A percentile compares a stretch with the other conserved stretches of the same genome.
Conservation (phyloP, 1,140 invertebrate genomes). For the Leptinotarsa undecemlineata region DNA sequence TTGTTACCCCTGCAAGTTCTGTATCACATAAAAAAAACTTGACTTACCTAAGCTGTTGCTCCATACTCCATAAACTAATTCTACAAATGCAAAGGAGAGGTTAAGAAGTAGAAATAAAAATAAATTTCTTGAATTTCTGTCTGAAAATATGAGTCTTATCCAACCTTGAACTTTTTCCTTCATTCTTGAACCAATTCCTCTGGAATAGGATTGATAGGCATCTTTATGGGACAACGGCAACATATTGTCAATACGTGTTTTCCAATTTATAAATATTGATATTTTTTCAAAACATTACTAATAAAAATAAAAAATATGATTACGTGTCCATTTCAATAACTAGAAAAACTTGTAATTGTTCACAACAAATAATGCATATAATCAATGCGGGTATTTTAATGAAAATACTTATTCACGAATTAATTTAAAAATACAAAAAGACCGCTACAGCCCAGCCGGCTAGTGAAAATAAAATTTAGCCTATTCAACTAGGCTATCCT, state of each 20-base stretch:
- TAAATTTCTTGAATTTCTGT: slow-evolving; percentile 90
- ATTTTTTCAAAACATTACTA: not conserved
- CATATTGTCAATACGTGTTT: slow-evolving; percentile 59
- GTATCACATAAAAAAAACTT: not conserved
- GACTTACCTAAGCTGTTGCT: slow-evolving; percentile 85
- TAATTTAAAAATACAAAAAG: too few relatives aligned
- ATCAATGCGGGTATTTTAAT: too few relatives aligned
- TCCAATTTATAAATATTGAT: not conserved
- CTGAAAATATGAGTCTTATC: slow-evolving; percentile 88
- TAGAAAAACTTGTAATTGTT: too few relatives aligned
- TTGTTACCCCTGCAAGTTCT: not conserved
- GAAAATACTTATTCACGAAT: too few relatives aligned
- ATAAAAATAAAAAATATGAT: slow-evolving; percentile 7
- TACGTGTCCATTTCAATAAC: slow-evolving; percentile 7
- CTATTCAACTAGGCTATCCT: too few relatives aligned
- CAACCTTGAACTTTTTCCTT: slow-evolving; percentile 75
- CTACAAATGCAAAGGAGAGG: slow-evolving; percentile 94
- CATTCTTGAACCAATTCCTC: slow-evolving; percentile 65
- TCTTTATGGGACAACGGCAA: slow-evolving; percentile 79
- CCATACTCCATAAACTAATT: slow-evolving; percentile 93
- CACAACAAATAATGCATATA: too few relatives aligned
- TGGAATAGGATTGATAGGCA: slow-evolving; percentile 61
- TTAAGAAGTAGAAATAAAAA: slow-evolving; percentile 94
- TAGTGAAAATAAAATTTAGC: too few relatives aligned
- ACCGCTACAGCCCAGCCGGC: too few relatives aligned